These are phyloP conservation scores for Daubentonia madagascariensis DNA, from an alignment of 2,113 vertebrate genomes.

Conservation along the genomic window DNA sequence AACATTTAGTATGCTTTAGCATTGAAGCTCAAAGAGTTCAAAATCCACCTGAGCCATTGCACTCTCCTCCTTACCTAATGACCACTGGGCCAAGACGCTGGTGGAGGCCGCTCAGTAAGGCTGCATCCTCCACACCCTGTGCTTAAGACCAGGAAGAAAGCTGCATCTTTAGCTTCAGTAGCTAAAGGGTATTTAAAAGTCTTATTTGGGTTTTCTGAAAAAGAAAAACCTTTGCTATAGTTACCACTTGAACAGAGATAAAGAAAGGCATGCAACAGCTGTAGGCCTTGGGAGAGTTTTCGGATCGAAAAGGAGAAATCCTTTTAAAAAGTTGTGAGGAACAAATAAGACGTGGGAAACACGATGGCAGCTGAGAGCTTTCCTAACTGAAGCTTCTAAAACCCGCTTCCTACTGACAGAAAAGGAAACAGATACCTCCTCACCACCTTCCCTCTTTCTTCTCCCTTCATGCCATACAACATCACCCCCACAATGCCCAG, in stretches of 20 bases:
- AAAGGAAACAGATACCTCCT: neutral
- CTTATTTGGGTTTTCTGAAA: neutral
- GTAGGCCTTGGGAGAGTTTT: neutral
- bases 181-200: neutral
- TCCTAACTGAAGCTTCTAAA: neutral
- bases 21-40: neutral
- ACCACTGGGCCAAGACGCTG: neutral
- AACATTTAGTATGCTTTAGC: neutral
- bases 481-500: neutral
- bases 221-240: neutral
- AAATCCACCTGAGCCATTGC: neutral
- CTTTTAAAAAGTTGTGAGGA: neutral
- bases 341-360: neutral
- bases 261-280: neutral
- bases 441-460: neutral
- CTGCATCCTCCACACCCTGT: neutral
- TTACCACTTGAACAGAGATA: constrained; percentile 34
- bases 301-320: neutral
- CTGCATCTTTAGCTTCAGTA: neutral
- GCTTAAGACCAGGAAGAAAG: neutral
- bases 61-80: neutral
- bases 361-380: neutral
- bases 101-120: neutral
- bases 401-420: neutral
- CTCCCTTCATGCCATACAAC: neutral